Conservation (phyloP, 2,113 vertebrate genomes). For the Pavo muticus region DNA sequence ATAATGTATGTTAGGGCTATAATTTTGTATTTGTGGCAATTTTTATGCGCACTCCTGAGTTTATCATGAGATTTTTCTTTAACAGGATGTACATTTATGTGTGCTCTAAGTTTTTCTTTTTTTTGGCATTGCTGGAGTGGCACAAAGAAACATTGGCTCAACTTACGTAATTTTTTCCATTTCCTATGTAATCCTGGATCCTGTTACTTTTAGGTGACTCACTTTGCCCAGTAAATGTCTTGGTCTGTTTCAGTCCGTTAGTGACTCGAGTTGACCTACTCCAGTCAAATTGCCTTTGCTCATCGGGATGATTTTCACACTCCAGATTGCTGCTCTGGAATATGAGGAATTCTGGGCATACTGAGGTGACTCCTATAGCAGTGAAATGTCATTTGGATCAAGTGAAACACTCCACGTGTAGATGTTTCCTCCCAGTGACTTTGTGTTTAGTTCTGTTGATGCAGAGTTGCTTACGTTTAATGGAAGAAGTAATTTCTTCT, state of each 20-base stretch:
- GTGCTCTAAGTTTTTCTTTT: background rate
- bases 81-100: background rate
- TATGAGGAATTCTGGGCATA: background rate
- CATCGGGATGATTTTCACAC: background rate
- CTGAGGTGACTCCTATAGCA: background rate
- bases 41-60: background rate
- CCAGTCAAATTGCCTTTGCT: background rate
- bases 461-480: background rate
- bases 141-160: background rate
- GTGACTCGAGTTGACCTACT: background rate
- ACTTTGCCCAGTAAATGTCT: background rate
- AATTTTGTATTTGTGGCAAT: background rate
- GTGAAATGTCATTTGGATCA: background rate
- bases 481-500: background rate
- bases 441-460: background rate
- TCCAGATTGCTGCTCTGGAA: background rate
- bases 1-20: background rate
- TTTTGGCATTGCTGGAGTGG: background rate
- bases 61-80: background rate
- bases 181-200: background rate
- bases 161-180: background rate
- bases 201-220: background rate
- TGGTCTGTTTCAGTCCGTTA: background rate
- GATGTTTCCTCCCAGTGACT: background rate
- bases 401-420: background rate